Percentiles rank a stretch among this genome's conserved stretches.
Conservation (phyloP, 2,888 invertebrate genomes). For the Drosophila differens region DNA sequence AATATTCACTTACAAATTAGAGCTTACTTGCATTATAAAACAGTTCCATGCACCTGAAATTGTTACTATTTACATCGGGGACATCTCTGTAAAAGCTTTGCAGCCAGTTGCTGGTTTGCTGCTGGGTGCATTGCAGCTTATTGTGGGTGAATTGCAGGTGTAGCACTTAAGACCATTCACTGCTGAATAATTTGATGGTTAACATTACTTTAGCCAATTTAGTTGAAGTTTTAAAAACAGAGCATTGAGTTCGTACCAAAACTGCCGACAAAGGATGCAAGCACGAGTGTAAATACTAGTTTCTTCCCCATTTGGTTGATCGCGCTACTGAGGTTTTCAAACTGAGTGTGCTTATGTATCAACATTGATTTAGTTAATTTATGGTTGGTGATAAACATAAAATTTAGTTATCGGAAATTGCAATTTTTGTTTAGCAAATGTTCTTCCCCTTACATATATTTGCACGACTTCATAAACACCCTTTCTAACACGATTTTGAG, state of each 20-base stretch:
- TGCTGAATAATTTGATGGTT: neutral
- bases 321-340: neutral
- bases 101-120: slow-evolving; percentile 28
- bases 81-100: slow-evolving; percentile 34
- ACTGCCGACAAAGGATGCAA: slow-evolving; percentile 51
- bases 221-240: slow-evolving; percentile 15
- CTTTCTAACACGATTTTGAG: neutral
- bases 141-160: slow-evolving; percentile 30
- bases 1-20: neutral
- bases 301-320: slow-evolving; percentile 59
- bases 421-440: neutral
- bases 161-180: slow-evolving; percentile 51
- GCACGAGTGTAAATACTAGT: slow-evolving; percentile 40
- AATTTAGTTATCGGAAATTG: neutral
- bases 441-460: neutral
- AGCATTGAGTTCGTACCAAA: slow-evolving; percentile 51
- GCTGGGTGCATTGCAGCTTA: slow-evolving; percentile 17
- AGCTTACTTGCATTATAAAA: neutral
- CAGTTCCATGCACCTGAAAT: neutral
- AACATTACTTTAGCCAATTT: neutral
- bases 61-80: neutral
- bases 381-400: too few relatives aligned
- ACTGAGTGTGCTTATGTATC: neutral
- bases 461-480: neutral
- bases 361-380: neutral